Evolutionary conservation across 2,888 invertebrate species (phyloP).

Genomic region (Dolichopus griseipennis): DNA sequence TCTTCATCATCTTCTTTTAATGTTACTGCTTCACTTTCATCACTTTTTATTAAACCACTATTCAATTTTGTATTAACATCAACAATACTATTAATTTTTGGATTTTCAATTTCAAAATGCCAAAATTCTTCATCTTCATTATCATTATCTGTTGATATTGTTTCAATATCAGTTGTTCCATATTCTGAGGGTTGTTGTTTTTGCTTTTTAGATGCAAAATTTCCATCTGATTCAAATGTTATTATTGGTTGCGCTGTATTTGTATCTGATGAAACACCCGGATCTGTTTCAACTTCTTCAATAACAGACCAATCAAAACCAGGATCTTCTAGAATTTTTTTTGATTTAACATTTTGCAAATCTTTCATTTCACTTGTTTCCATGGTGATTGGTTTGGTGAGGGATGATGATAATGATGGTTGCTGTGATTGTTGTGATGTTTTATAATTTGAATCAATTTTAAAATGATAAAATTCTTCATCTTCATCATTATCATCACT

Average conservation of each 20-base stretch:
- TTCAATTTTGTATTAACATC: neutral
- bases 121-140: constrained; percentile 1
- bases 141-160: neutral
- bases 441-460: neutral
- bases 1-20: neutral
- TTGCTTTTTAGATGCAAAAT: neutral
- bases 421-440: too few species aligned
- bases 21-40: neutral
- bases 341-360: neutral
- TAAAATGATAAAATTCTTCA: constrained; percentile 1
- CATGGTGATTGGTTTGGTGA: neutral
- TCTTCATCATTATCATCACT: neutral
- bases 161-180: constrained; percentile 6
- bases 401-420: too few species aligned
- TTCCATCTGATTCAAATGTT: neutral
- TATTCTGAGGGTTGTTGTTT: neutral
- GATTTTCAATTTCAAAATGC: constrained; percentile 6
- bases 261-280: neutral
- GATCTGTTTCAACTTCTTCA: neutral
- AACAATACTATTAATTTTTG: neutral
- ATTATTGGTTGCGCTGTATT: neutral
- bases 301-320: neutral
- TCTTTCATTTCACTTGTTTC: neutral
- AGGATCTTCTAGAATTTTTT: neutral
- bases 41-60: neutral